Percentiles rank a stretch among this genome's conserved stretches.
Evolutionary conservation across 2,113 vertebrate genomes (phyloP).

Genomic region (Laterallus jamaicensis): DNA sequence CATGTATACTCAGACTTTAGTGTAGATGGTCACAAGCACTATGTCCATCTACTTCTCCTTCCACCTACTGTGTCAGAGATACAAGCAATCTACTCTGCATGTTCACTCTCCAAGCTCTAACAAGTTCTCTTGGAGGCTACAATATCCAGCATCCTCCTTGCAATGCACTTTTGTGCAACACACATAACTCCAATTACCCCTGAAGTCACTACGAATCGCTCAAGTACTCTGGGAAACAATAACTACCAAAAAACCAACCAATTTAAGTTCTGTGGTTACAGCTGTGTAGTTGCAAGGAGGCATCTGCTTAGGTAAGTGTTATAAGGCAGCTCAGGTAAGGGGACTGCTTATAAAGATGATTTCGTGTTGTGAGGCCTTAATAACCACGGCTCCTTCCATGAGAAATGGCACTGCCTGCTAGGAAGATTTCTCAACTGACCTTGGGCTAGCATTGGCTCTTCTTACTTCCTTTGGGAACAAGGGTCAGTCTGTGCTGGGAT

Average conservation of each 20-base stretch:
- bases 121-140: not conserved
- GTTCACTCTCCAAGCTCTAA: not conserved
- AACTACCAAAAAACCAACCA: fast-evolving
- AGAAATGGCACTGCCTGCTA: not conserved
- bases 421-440: not conserved
- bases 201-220: not conserved
- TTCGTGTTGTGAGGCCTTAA: not conserved
- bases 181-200: not conserved
- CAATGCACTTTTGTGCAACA: not conserved
- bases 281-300: not conserved
- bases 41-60: not conserved
- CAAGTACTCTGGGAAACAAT: not conserved
- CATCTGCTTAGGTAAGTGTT: not conserved
- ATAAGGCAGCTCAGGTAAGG: not conserved
- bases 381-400: not conserved
- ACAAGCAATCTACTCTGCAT: not conserved
- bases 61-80: not conserved
- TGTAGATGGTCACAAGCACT: not conserved
- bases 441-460: not conserved
- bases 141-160: not conserved
- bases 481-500: not conserved
- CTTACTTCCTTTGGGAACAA: constrained; percentile 9
- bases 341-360: not conserved
- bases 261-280: not conserved
- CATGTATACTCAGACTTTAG: not conserved